A percentile compares a stretch with the other conserved stretches of the same genome.
phyloP scores from a whole-genome alignment of 2,113 vertebrate genomes.

The Illadopsis cleaveri region DNA sequence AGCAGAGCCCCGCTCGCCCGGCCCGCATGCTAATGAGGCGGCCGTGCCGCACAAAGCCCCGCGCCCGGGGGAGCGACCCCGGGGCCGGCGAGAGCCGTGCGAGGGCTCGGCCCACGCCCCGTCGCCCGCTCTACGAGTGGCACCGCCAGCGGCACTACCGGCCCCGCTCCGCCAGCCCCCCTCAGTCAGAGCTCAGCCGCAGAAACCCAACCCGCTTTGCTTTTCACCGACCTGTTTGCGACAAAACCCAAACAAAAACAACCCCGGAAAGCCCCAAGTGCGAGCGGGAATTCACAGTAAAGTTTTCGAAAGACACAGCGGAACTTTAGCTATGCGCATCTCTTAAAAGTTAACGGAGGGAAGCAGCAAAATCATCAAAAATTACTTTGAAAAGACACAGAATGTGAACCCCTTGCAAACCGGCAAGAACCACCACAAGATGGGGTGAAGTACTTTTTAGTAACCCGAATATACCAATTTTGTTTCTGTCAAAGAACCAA shows the following conservation, averaged over 20 bases:
- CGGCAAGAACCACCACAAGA: fast-evolving
- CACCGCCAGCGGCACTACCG: fast-evolving
- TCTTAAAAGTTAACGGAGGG: fast-evolving
- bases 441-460: not conserved
- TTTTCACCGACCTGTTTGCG: fast-evolving
- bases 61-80: not conserved
- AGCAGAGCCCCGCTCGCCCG: slow-evolving; percentile 41
- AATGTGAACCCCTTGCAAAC: not conserved
- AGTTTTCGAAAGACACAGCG: not conserved
- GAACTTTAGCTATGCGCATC: not conserved
- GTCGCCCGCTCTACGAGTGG: not conserved
- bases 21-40: slow-evolving; percentile 91
- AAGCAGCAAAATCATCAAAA: not conserved
- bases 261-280: not conserved
- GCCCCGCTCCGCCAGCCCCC: no score
- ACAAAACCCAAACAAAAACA: no score
- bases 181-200: fast-evolving
- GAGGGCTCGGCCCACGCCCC: not conserved
- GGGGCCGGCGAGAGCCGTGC: not conserved
- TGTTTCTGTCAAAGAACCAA: not conserved
- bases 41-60: slow-evolving; percentile 36
- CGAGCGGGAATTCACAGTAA: fast-evolving
- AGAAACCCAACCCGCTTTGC: fast-evolving
- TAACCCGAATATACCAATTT: fast-evolving
- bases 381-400: not conserved